phyloP scores from a whole-genome alignment of 1,140 invertebrate species.

The Camponotus pennsylvanicus region DNA sequence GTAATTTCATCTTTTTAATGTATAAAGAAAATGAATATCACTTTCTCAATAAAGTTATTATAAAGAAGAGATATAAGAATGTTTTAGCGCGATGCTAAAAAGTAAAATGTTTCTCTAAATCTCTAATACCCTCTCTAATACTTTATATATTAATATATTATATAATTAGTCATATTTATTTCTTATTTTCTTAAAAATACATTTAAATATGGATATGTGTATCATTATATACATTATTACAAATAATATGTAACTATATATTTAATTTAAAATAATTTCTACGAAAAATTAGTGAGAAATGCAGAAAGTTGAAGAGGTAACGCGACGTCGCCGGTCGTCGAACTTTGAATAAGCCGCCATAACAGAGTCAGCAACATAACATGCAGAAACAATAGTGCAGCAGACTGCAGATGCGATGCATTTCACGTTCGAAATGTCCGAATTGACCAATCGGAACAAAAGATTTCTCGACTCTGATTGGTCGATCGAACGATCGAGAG shows the following conservation, averaged over 20 bases:
- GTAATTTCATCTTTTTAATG: slow-evolving; percentile 57
- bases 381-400: not conserved
- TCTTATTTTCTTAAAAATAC: too few species aligned
- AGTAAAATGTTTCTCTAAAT: not conserved
- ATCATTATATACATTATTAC: too few species aligned
- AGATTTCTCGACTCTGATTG: too few species aligned
- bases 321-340: not conserved
- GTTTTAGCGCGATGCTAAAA: too few species aligned
- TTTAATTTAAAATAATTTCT: not conserved
- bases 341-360: not conserved
- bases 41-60: slow-evolving; percentile 64
- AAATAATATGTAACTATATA: too few species aligned
- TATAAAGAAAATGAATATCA: slow-evolving; percentile 35
- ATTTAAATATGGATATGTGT: too few species aligned
- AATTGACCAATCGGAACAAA: too few species aligned
- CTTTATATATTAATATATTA: too few species aligned
- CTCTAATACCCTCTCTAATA: not conserved
- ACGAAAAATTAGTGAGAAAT: not conserved
- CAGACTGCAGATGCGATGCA: too few species aligned
- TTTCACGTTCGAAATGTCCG: too few species aligned
- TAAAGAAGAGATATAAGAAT: not conserved
- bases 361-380: not conserved
- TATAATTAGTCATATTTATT: not conserved
- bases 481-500: too few species aligned
- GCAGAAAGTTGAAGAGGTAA: not conserved